These are phyloP conservation scores for Physeter macrocephalus DNA, from an alignment of 2,113 vertebrate species.

Conservation along the genomic window DNA sequence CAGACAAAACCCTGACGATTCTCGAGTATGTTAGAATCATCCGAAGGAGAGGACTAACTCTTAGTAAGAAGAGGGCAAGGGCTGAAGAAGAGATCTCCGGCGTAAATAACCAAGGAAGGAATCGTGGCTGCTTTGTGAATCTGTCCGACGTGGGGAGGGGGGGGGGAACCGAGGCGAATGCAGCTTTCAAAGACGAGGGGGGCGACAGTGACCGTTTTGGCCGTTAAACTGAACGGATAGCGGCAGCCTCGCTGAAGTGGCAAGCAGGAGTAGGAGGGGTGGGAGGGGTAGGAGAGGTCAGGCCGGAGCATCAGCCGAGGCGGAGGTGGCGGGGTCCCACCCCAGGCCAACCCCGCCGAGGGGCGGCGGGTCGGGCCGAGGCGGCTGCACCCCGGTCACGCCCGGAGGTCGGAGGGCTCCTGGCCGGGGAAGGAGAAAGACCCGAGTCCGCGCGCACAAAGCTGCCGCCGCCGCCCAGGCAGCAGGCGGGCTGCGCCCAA, in stretches of 20 bases:
- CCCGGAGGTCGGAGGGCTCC: background rate
- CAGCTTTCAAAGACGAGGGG: conserved; percentile 61
- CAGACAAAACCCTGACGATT: background rate
- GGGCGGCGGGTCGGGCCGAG: background rate
- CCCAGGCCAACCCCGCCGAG: background rate
- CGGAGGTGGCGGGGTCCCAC: conserved; percentile 47
- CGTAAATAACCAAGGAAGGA: background rate
- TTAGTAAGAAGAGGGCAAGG: background rate
- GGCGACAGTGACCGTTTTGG: conserved; percentile 48
- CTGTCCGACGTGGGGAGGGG: background rate
- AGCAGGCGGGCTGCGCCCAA: background rate
- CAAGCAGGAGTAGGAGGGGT: background rate
- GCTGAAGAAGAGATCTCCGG: background rate
- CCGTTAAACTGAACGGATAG: background rate
- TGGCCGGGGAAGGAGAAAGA: background rate
- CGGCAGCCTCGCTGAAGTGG: background rate
- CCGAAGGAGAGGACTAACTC: conserved; percentile 3
- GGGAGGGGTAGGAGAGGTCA: background rate
- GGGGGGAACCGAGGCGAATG: background rate
- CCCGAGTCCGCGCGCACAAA: conserved; percentile 75
- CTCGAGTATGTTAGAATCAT: background rate
- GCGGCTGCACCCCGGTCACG: background rate
- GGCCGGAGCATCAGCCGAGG: background rate
- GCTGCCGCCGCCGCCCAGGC: conserved; percentile 68
- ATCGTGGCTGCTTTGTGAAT: background rate